Conservation (phyloP, 2,113 vertebrate genomes). For the Pelobates fuscus region DNA sequence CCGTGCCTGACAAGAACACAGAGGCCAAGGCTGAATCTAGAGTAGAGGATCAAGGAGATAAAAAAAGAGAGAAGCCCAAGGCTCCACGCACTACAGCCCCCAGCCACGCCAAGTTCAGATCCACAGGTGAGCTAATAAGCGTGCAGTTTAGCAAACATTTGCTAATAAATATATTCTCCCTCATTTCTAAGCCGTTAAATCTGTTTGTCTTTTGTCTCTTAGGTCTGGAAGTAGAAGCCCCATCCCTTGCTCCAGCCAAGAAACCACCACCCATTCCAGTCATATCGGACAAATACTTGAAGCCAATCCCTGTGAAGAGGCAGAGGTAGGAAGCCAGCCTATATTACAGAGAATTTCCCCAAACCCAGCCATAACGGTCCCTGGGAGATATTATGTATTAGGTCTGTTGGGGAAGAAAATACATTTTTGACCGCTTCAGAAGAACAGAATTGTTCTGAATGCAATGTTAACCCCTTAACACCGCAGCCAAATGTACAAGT, state of each 20-base stretch:
- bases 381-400: too few relatives aligned
- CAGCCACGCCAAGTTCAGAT: slow-evolving; percentile 91
- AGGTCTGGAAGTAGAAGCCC: slow-evolving; percentile 88
- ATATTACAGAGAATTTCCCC: too few relatives aligned
- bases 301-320: slow-evolving; percentile 86
- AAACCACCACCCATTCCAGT: slow-evolving; percentile 64
- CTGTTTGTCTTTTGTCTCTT: not conserved
- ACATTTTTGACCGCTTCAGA: too few relatives aligned
- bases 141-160: not conserved
- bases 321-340: slow-evolving; percentile 68
- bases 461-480: too few relatives aligned
- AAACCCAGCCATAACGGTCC: too few relatives aligned
- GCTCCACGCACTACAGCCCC: slow-evolving; percentile 82
- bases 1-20: slow-evolving; percentile 64
- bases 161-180: not conserved
- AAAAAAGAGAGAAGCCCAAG: slow-evolving; percentile 89
- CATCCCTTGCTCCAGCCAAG: slow-evolving; percentile 75
- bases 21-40: slow-evolving; percentile 65
- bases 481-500: too few relatives aligned
- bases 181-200: not conserved
- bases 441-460: too few relatives aligned
- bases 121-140: slow-evolving; percentile 73
- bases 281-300: slow-evolving; percentile 88
- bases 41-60: slow-evolving; percentile 75
- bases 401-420: too few relatives aligned